A percentile compares a stretch with the other conserved stretches of the same genome.
Conservation (phyloP, 1,140 invertebrate genomes). For the Gonioctena quinquepunctata region DNA sequence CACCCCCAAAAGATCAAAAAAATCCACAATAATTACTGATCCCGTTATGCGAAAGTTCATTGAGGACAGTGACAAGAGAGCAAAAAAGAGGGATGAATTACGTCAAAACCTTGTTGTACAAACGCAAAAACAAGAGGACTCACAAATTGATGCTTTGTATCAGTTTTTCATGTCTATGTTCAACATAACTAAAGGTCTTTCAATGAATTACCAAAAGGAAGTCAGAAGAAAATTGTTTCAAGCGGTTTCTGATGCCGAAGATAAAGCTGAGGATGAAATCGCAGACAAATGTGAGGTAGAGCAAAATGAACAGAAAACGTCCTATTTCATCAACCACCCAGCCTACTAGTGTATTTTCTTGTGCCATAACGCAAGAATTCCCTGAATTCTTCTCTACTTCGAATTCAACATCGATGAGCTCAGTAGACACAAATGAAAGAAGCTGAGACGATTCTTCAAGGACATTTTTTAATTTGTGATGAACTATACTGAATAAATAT, state of each 20-base stretch:
- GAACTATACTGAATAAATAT: neutral
- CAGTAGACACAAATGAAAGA: neutral
- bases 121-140: slow-evolving; percentile 1
- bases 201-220: neutral
- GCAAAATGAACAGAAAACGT: neutral
- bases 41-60: neutral
- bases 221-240: neutral
- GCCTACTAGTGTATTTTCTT: neutral
- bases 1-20: neutral
- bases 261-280: neutral
- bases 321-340: neutral
- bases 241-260: neutral
- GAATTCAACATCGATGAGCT: slow-evolving; percentile 1
- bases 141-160: neutral
- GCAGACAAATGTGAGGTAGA: neutral
- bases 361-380: neutral
- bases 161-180: slow-evolving; percentile 2
- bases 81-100: neutral
- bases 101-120: neutral
- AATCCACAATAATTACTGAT: neutral
- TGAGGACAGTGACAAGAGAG: slow-evolving; percentile 1
- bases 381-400: neutral
- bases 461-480: neutral
- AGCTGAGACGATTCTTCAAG: neutral
- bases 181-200: neutral